These are phyloP conservation scores for Seriola dumerili DNA, from an alignment of 2,113 vertebrate species.

Conservation along the genomic window DNA sequence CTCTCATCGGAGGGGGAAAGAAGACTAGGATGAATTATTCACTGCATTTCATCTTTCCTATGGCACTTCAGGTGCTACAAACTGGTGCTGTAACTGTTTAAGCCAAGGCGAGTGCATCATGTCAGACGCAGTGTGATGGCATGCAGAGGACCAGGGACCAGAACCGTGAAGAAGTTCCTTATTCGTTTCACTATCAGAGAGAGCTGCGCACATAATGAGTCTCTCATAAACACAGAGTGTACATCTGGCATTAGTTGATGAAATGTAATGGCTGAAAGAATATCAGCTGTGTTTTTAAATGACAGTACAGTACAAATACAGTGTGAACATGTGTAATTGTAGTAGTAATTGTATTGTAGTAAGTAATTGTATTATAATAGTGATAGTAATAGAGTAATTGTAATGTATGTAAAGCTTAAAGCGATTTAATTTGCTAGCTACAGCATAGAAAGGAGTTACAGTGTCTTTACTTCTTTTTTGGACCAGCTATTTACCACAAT, in stretches of 20 bases:
- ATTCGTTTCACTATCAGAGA: background rate
- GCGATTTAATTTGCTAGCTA: background rate
- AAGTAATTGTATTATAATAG: no score
- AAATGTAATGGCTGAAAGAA: background rate
- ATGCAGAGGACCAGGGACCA: background rate
- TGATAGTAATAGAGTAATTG: no score
- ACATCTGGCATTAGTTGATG: background rate
- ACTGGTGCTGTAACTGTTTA: slow-evolving; percentile 47
- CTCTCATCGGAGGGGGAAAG: background rate
- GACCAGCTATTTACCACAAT: no score
- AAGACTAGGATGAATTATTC: slow-evolving; percentile 61
- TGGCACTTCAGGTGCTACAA: slow-evolving; percentile 52
- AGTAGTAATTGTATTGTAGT: no score
- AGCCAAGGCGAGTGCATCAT: slow-evolving; percentile 34
- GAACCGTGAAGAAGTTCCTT: background rate
- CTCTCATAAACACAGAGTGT: background rate
- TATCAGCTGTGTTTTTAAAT: background rate
- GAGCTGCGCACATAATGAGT: background rate
- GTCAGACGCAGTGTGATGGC: slow-evolving; percentile 5
- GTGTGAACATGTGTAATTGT: no score
- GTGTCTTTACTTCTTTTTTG: no score
- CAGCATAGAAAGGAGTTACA: no score
- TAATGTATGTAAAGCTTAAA: background rate
- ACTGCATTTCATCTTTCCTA: slow-evolving; percentile 52
- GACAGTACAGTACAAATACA: background rate